phyloP scores from a whole-genome alignment of 2,113 vertebrate species.

The Narcine bancroftii region DNA sequence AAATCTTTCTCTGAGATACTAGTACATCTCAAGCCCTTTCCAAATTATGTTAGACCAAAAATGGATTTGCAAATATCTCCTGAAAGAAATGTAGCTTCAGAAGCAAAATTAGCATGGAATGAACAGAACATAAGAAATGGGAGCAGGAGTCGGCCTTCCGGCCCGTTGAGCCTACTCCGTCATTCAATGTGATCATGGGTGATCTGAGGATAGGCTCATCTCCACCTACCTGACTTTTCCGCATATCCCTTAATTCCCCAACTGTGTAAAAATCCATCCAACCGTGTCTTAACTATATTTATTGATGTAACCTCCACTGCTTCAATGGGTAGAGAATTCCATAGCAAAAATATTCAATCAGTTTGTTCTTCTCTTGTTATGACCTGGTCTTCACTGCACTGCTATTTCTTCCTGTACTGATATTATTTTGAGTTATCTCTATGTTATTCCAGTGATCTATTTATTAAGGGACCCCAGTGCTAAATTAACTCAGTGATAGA shows the following conservation, averaged over 20 bases:
- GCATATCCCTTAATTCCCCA: too few relatives aligned
- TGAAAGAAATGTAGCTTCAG: not conserved
- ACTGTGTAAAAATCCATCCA: too few relatives aligned
- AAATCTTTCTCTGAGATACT: not conserved
- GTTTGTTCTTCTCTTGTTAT: not conserved
- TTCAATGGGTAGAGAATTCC: too few relatives aligned
- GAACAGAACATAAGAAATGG: too few relatives aligned
- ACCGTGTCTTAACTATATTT: too few relatives aligned
- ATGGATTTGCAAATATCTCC: not conserved
- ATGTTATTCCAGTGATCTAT: not conserved
- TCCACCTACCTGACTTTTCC: too few relatives aligned
- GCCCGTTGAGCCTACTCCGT: too few relatives aligned
- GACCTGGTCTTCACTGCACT: not conserved
- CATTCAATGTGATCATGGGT: too few relatives aligned
- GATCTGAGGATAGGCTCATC: too few relatives aligned
- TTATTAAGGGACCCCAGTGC: not conserved
- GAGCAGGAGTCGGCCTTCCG: too few relatives aligned
- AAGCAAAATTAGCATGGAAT: not conserved
- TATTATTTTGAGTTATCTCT: conserved; percentile 10
- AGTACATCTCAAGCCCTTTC: not conserved
- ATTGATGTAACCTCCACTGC: too few relatives aligned
- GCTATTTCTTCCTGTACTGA: too few relatives aligned
- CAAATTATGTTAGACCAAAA: not conserved
- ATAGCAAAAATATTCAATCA: not conserved
- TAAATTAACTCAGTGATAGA: conserved; percentile 8